Evolutionary conservation across 2,888 invertebrate species (phyloP), one percentile per base, ranked within the genome.

Genomic region (Diachrysia chrysitis): DNA sequence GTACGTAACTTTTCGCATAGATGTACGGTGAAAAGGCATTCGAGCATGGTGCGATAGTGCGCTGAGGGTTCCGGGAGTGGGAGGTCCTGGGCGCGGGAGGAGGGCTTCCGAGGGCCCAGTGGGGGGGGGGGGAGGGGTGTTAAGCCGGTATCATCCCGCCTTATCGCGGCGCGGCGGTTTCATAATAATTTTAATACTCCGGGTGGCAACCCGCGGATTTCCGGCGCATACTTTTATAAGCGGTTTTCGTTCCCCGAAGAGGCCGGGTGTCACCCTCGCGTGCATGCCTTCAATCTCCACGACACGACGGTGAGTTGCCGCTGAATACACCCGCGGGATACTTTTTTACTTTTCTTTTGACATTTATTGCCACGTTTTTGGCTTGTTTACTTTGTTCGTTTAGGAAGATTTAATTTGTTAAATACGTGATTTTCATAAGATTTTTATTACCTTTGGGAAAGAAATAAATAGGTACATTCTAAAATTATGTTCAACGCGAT

Each of bases 121-220:
- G 78, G 77, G 77, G 84, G 85, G 21, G 79, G 71, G 73, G 75
- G 77, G 74, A 77, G 80, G 80, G 78, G 91, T 89, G 92, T 87
- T 91, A 92, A 93, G 91, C 90, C 84, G 88, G 90, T 89, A 91
- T 93, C 91, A 92, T 92, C 92, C 92, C 89, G 88, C 92, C 90
- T 92, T 92, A 92, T 91, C 90, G 90, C 86, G 81, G 83, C 83
- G 87, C 85, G 85, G 88, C 87, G 91, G 92, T 93, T 93, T 95
- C 90, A 95, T 95, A 94, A 95, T 94, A 93, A 95, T 95, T 95
- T 95, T 95, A 94, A 94, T 95, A 93, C 92, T 83, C 84, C 79
- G 80, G 84, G 83, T 75, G 85, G 84, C 84, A 84, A 82, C 79
- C 73, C 81, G 83, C 83, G 86, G 89, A 89, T 89, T 90, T 87